Conservation (phyloP, 2,797 vertebrate genomes). For the Bradypodion ventrale region DNA sequence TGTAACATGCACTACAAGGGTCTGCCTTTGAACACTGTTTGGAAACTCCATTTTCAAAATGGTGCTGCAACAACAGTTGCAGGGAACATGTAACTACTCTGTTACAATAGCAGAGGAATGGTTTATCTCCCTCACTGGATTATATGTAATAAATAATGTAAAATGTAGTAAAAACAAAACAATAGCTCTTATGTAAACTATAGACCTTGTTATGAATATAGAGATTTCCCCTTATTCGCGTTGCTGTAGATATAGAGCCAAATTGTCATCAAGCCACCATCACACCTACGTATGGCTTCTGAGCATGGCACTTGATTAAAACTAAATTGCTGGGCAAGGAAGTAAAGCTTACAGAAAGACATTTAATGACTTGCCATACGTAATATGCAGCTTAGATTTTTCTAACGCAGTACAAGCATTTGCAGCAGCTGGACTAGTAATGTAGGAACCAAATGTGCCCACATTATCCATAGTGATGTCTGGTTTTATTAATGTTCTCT, state of each 20-base stretch:
- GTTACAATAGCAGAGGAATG: too few species aligned
- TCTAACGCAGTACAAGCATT: neutral
- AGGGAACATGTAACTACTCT: too few species aligned
- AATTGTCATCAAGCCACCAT: neutral
- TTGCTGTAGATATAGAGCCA: neutral
- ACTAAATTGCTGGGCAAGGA: neutral
- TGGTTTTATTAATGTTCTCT: neutral
- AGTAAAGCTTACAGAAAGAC: neutral
- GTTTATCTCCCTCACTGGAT: neutral
- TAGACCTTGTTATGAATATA: too few species aligned
- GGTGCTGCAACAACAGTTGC: too few species aligned
- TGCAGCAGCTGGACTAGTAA: neutral
- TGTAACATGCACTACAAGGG: too few species aligned
- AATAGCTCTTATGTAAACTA: too few species aligned
- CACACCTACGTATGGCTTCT: neutral
- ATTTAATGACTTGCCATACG: neutral
- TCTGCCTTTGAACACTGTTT: too few species aligned
- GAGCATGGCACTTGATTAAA: neutral
- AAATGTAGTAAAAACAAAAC: neutral
- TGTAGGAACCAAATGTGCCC: neutral
- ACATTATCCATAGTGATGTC: neutral
- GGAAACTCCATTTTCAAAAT: too few species aligned
- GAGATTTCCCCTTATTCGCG: neutral
- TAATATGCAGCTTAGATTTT: neutral
- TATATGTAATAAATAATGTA: neutral